Conservation (phyloP, 2,113 vertebrate species). For the Panthera uncia region DNA sequence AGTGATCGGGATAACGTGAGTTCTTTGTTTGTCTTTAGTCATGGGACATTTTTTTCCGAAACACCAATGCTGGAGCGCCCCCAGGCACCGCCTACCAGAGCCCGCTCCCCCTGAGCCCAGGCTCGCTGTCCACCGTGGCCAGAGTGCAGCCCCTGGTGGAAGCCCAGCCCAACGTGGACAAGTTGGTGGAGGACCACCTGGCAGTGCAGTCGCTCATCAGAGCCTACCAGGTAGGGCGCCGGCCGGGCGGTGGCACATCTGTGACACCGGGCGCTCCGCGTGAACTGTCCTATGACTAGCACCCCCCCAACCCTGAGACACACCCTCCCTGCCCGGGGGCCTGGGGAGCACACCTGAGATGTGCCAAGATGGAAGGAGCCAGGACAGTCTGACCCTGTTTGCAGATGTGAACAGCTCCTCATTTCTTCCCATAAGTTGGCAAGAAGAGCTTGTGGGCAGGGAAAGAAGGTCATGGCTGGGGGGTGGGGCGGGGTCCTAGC, state of each 20-base stretch:
- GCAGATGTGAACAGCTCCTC: background rate
- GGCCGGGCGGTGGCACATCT: accelerated
- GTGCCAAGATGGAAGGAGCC: background rate
- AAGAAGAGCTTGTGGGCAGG: background rate
- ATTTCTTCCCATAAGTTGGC: background rate
- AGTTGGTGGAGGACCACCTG: conserved; percentile 95
- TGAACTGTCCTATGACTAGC: background rate
- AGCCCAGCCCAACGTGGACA: conserved; percentile 90
- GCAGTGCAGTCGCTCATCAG: conserved; percentile 96
- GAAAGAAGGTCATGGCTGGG: background rate
- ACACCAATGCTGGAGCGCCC: conserved; percentile 90
- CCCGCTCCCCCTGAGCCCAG: conserved; percentile 84
- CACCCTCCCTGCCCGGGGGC: background rate
- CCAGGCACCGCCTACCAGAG: conserved; percentile 94
- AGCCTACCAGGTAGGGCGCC: conserved; percentile 92
- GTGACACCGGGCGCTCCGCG: no score
- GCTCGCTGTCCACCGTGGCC: conserved; percentile 80
- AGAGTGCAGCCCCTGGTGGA: conserved; percentile 84
- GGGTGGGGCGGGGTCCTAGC: background rate
- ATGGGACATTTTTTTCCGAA: conserved; percentile 97
- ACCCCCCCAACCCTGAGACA: background rate
- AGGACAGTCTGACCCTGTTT: background rate
- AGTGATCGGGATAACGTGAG: background rate
- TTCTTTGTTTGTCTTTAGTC: conserved; percentile 86
- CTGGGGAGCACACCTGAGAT: background rate